Evolutionary conservation across 1,140 invertebrate species (phyloP), one percentile per base, ranked within the genome.

Genomic region (Frieseomelitta varia): DNA sequence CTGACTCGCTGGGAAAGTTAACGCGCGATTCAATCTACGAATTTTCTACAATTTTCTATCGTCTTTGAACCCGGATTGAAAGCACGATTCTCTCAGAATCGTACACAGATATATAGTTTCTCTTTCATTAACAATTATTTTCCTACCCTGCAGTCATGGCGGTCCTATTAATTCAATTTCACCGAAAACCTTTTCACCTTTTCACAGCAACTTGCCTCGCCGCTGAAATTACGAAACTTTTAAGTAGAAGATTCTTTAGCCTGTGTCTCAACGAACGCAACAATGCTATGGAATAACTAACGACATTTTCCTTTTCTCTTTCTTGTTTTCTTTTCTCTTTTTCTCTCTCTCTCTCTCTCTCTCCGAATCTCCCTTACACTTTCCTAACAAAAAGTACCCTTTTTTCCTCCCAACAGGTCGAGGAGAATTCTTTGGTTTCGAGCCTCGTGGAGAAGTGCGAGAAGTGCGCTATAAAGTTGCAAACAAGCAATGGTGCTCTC

Each of bases 211-310:
- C 51, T 80, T 80, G 51, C 55, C 55, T 47, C 19, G 47, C 34
- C 15, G 63, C 30, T 68, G 81, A 69, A 78, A 78, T 68, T 78
- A 65, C 74, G 27, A 77, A 73, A 76, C 56, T 53, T 24, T 34
- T 53, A 58, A 63, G 39, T 30, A 19, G 69, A 63, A 30, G 53
- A 72, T 61, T 51, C 79, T 81, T 80, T 61, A 19, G 19, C 17
- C 34, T 4, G 39, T 58, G 30, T 55, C 65, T 71, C 47, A 47
- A 75, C 58, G 47, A 75, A 75, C 4, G 56, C 51, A 81, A 81
- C 79, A 81, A 81, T 81, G 58, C 72, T 67, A 55, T 12, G 47
- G 72, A 69, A 76, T 78, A 78, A 77, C 71, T 47, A 68, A 78
- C 81, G 47, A 78, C 53, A 65, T 47, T 68, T 53, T 21, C n/a